A percentile compares a stretch with the other conserved stretches of the same genome.
These are phyloP conservation scores for Myoxocephalus aenaeus DNA, from an alignment of 2,797 vertebrate species.

Conservation along the genomic window DNA sequence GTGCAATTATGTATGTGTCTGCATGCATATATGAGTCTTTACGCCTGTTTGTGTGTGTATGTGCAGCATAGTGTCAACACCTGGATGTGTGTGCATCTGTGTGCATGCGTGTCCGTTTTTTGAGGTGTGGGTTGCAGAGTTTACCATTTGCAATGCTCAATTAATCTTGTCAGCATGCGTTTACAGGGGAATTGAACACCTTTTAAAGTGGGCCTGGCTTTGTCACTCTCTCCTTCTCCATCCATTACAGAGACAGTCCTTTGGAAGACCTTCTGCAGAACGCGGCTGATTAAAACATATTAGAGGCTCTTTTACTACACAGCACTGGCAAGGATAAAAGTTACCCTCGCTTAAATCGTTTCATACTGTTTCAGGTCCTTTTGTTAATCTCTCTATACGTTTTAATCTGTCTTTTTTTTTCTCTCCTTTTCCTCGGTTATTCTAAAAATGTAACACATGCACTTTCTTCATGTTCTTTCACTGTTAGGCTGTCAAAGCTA, in stretches of 20 bases:
- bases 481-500: conserved; percentile 27
- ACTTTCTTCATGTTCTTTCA: conserved; percentile 12
- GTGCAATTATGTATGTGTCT: conserved; percentile 45
- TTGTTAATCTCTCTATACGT: conserved; percentile 17
- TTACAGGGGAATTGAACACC: conserved; percentile 79
- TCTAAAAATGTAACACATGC: conserved; percentile 8
- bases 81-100: conserved; percentile 24
- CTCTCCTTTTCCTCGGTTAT: background rate
- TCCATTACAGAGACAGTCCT: conserved; percentile 74
- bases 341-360: conserved; percentile 28
- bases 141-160: conserved; percentile 87
- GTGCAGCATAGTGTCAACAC: conserved; percentile 42
- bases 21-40: conserved; percentile 35
- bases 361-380: conserved; percentile 22
- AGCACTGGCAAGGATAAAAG: conserved; percentile 46
- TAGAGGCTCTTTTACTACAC: conserved; percentile 48
- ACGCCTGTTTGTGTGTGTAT: conserved; percentile 22
- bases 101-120: conserved; percentile 33
- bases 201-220: conserved; percentile 79
- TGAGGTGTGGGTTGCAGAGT: conserved; percentile 80
- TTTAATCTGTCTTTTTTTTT: conserved; percentile 8
- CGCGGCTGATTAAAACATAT: conserved; percentile 65
- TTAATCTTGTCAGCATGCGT: conserved; percentile 89
- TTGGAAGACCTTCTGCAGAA: conserved; percentile 62
- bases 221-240: conserved; percentile 73